Percentiles rank a stretch among this genome's conserved stretches.
Evolutionary conservation across 2,888 invertebrate genomes (phyloP).

Genomic region (Dione vanillae): DNA sequence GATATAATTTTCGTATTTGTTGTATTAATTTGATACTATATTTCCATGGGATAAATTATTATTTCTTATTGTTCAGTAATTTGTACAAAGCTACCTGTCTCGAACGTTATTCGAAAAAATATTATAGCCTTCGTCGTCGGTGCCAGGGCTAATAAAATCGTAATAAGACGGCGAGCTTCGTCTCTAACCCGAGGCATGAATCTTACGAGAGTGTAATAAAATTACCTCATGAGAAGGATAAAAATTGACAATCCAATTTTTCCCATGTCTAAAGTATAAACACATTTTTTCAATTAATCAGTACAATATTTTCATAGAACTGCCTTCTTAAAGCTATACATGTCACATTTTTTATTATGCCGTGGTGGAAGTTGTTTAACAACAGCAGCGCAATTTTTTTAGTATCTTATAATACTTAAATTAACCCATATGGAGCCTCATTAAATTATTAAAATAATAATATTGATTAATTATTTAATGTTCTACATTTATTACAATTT

Average conservation of each 20-base stretch:
- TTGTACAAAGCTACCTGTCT: constrained; percentile 47
- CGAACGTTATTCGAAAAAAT: constrained; percentile 68
- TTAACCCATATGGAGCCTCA: no score
- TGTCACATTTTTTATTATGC: background rate
- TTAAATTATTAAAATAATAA: no score
- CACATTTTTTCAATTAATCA: constrained; percentile 45
- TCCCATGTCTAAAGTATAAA: constrained; percentile 51
- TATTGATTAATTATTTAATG: no score
- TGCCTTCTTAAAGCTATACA: background rate
- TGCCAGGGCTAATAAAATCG: constrained; percentile 73
- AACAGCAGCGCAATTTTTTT: no score
- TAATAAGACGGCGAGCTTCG: constrained; percentile 69
- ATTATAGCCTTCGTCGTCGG: constrained; percentile 63
- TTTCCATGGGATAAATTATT: constrained; percentile 17
- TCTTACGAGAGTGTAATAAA: constrained; percentile 73
- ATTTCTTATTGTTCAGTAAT: constrained; percentile 57
- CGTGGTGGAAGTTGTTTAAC: background rate
- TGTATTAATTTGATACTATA: background rate
- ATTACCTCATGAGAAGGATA: constrained; percentile 73
- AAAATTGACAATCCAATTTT: constrained; percentile 72
- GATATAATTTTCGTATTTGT: background rate
- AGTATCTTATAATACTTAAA: no score
- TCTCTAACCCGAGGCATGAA: constrained; percentile 65
- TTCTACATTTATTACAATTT: no score
- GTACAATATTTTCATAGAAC: constrained; percentile 24